phyloP scores from a whole-genome alignment of 2,888 invertebrate species.

The Pterostichus madidus region DNA sequence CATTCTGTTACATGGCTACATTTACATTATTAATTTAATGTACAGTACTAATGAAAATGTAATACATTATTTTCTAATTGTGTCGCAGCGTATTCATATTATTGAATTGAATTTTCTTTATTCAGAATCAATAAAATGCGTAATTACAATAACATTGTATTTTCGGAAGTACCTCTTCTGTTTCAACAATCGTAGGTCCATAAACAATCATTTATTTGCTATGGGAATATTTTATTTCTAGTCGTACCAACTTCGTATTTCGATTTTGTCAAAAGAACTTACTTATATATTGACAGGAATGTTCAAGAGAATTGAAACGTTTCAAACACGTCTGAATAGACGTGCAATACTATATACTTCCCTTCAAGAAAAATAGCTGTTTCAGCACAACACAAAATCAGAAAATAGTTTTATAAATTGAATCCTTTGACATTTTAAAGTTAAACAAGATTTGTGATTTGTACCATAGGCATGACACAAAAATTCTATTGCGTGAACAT shows the following conservation, averaged over 20 bases:
- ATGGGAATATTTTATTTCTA: too few relatives aligned
- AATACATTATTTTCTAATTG: not conserved
- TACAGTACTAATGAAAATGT: not conserved
- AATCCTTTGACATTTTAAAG: not conserved
- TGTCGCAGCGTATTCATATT: not conserved
- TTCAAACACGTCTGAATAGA: not conserved
- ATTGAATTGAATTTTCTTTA: not conserved
- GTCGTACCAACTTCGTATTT: not conserved
- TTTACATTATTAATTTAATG: constrained; percentile 23
- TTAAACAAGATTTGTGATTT: not conserved
- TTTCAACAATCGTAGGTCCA: not conserved
- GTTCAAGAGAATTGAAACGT: not conserved
- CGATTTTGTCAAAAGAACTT: constrained; percentile 3
- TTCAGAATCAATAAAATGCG: not conserved
- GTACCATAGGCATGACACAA: not conserved
- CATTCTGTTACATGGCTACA: not conserved
- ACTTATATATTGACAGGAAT: not conserved
- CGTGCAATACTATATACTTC: not conserved
- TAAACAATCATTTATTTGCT: constrained; percentile 24
- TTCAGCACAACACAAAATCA: not conserved
- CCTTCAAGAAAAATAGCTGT: not conserved
- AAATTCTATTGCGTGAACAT: not conserved
- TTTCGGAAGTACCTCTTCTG: not conserved
- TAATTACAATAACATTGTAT: not conserved
- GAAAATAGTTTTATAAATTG: constrained; percentile 6